Evolutionary conservation across 2,888 invertebrate species (phyloP).

Genomic region (Thereva unica): DNA sequence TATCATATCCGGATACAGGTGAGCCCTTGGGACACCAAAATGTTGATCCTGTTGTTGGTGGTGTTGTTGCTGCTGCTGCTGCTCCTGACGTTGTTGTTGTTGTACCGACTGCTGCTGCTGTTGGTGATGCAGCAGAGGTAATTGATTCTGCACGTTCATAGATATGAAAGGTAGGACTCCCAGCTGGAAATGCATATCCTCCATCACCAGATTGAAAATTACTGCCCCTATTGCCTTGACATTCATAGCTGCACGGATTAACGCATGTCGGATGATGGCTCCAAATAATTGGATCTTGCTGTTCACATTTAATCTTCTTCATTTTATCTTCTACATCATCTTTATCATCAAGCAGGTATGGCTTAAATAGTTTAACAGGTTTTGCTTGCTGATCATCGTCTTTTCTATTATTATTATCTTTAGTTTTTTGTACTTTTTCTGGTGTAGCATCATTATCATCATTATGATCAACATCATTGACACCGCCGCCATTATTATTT

Average conservation of each 20-base stretch:
- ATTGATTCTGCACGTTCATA: conserved; percentile 12
- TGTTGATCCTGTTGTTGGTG: conserved; percentile 48
- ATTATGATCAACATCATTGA: conserved; percentile 12
- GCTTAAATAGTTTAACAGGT: conserved; percentile 77
- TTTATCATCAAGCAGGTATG: conserved; percentile 71
- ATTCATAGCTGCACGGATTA: conserved; percentile 43
- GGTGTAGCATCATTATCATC: conserved; percentile 23
- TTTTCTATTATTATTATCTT: conserved; percentile 4
- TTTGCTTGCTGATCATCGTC: conserved; percentile 56
- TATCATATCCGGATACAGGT: conserved; percentile 58
- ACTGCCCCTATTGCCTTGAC: conserved; percentile 42
- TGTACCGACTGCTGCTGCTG: conserved; percentile 24
- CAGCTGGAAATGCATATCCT: conserved; percentile 50
- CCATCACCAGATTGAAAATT: conserved; percentile 49
- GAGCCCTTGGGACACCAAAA: conserved; percentile 59
- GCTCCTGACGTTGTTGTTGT: conserved; percentile 38
- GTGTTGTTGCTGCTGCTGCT: background rate
- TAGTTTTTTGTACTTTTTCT: conserved; percentile 38
- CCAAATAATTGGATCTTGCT: conserved; percentile 54
- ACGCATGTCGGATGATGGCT: conserved; percentile 50
- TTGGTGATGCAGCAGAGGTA: conserved; percentile 37
- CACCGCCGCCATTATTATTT: background rate
- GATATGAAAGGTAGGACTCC: conserved; percentile 51
- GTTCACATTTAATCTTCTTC: conserved; percentile 33
- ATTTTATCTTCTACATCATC: conserved; percentile 53